Percentiles rank a stretch among this genome's conserved stretches.
These are phyloP conservation scores for Macrosiphum euphorbiae DNA, from an alignment of 2,888 invertebrate genomes.

Conservation along the genomic window DNA sequence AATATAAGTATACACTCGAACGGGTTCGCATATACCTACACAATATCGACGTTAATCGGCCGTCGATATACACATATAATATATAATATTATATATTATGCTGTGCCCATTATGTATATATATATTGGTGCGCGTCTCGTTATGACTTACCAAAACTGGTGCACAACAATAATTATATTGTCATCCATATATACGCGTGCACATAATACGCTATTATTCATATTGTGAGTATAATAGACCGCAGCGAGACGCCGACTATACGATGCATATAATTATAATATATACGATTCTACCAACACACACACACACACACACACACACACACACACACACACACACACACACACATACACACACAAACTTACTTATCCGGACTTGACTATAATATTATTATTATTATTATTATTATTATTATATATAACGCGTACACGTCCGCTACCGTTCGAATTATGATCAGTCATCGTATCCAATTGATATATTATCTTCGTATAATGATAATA, in stretches of 20 bases:
- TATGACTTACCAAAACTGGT: constrained; percentile 33
- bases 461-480: constrained; percentile 59
- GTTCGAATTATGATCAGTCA: constrained; percentile 51
- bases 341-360: too few relatives aligned
- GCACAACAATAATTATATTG: constrained; percentile 37
- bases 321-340: not conserved
- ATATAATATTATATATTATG: not conserved
- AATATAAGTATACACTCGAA: not conserved
- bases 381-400: not conserved
- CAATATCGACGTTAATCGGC: not conserved
- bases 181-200: not conserved
- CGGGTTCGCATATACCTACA: not conserved
- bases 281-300: not conserved
- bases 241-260: not conserved
- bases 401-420: not conserved
- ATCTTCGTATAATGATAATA: not conserved
- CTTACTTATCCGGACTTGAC: too few relatives aligned
- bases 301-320: not conserved
- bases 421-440: constrained; percentile 10
- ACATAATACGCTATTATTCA: not conserved
- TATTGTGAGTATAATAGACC: not conserved
- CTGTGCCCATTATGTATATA: not conserved
- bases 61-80: not conserved
- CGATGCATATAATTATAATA: not conserved
- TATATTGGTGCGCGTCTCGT: constrained; percentile 3